Conservation (phyloP, 1,140 invertebrate species). For the Bradynema listronoti region DNA sequence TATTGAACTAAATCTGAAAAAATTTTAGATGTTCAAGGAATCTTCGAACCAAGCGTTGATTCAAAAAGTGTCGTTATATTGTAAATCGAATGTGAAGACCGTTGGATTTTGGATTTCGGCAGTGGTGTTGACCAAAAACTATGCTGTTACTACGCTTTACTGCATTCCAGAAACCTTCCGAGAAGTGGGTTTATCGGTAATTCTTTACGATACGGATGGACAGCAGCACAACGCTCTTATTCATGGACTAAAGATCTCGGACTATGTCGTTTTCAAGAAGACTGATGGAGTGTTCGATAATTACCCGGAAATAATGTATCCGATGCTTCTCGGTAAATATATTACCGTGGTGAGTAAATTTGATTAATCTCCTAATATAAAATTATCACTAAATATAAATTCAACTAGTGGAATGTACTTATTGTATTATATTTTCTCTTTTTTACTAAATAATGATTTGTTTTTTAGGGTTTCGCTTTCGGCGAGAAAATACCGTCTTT, state of each 20-base stretch:
- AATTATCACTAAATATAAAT: not conserved
- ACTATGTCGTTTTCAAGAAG: conserved; percentile 2
- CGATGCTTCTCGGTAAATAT: not conserved
- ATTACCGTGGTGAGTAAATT: not conserved
- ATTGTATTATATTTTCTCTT: no score
- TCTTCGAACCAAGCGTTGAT: no score
- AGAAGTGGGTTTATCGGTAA: not conserved
- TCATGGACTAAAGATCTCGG: not conserved
- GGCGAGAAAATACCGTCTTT: not conserved
- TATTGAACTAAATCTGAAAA: no score
- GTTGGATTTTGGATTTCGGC: no score
- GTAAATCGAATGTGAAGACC: no score
- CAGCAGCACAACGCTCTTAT: not conserved
- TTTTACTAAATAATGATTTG: no score
- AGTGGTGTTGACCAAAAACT: not conserved
- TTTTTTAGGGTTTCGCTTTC: not conserved
- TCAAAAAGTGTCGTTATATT: no score
- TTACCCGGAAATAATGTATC: not conserved
- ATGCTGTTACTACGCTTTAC: not conserved
- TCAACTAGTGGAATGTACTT: no score
- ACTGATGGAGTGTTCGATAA: not conserved
- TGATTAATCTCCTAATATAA: not conserved
- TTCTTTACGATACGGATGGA: not conserved
- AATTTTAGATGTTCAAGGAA: no score
- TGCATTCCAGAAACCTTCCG: not conserved